Evolutionary conservation across 2,113 vertebrate species (phyloP), one percentile per base, ranked within the genome.

Genomic region (Ceratotherium simum): DNA sequence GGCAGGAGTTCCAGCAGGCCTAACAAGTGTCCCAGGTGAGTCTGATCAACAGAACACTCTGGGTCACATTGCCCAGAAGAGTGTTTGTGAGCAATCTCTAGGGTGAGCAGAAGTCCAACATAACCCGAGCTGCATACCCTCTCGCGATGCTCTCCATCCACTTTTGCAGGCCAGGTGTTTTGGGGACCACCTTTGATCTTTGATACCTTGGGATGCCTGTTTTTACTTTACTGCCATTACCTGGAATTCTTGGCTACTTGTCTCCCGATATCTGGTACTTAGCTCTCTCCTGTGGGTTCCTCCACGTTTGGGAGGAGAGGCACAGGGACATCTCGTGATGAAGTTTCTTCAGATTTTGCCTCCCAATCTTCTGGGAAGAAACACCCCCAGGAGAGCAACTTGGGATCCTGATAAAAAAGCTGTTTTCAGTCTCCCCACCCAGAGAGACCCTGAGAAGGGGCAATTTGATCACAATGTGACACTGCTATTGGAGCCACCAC

Each of bases 121-220:
- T 6, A 73, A 39, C 14, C 16, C 1, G 1, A 62, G 27, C 21
- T 36, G 3, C 8, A 0, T 21, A 1, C 17, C 27, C 62, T 90
- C 69, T 18, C 0, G 0, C 1, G 8, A 16, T 27, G 36, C 27
- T 48, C 4, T n/a, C 48, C 60, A 8, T 9, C 62, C 58, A 4
- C 2, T 18, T 72, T 42, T 69, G 33, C 31, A 48, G 54, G 8
- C 10, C 46, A 33, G 23, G 5, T 42, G 20, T 92, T 79, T 21
- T 5, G 62, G 70, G 39, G 81, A n/a, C 21, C 8, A 4, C 4
- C 6, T 75, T 33, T 76, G 60, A 39, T 46, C 31, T 25, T 31
- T 36, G 17, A 23, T 36, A 36, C 13, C 6, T n/a, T 29, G 14
- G 21, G 36, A 27, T 17, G 2, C 31, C 16, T 56, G 1, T 21